Evolutionary conservation across 2,888 invertebrate genomes (phyloP).

Genomic region (Papilio protenor): DNA sequence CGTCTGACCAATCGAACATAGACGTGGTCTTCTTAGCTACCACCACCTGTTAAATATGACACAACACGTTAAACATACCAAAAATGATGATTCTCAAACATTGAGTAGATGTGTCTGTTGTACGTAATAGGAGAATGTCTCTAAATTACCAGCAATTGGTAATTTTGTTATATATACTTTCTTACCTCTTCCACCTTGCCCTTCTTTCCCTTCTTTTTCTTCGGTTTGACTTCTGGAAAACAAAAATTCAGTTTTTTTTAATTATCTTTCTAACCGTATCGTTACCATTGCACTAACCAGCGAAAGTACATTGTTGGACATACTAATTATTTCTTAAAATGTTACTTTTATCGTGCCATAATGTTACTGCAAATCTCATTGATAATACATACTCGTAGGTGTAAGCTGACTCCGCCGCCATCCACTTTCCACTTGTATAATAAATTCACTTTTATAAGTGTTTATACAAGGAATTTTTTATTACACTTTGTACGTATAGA

Average conservation of each 20-base stretch:
- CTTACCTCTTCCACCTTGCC: slow-evolving; percentile 55
- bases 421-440: background rate
- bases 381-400: background rate
- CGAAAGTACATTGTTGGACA: too few relatives aligned
- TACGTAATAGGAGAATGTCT: background rate
- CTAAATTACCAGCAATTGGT: background rate
- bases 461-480: background rate
- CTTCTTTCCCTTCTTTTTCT: slow-evolving; percentile 65
- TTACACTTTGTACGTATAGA: background rate
- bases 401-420: background rate
- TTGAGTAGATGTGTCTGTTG: too few relatives aligned
- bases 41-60: slow-evolving; percentile 45
- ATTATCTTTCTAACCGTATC: too few relatives aligned
- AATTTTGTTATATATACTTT: background rate
- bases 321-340: too few relatives aligned
- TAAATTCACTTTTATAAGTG: background rate
- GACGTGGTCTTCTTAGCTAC: slow-evolving; percentile 54
- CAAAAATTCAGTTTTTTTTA: background rate
- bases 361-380: background rate
- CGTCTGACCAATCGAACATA: slow-evolving; percentile 71
- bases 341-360: background rate
- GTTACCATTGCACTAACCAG: too few relatives aligned
- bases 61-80: background rate
- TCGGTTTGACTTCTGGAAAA: slow-evolving; percentile 63
- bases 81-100: too few relatives aligned